Evolutionary conservation across 2,888 invertebrate genomes (phyloP).

Genomic region (Anarsia innoxiella): DNA sequence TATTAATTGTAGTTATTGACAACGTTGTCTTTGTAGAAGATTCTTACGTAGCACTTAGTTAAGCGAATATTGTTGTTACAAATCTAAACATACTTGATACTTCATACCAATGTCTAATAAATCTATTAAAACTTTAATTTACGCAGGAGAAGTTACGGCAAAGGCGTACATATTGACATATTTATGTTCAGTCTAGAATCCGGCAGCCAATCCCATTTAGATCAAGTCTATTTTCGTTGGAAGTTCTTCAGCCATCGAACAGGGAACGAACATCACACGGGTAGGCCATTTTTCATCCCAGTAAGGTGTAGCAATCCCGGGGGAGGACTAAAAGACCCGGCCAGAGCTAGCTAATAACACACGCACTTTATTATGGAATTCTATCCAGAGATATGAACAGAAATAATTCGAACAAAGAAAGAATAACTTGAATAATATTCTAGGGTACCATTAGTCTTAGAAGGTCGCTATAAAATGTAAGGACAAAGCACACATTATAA

Average conservation of each 20-base stretch:
- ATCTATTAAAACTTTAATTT: no score
- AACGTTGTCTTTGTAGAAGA: no score
- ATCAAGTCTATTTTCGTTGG: not conserved
- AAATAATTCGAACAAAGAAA: constrained; percentile 5
- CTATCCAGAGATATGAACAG: constrained; percentile 2
- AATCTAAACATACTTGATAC: no score
- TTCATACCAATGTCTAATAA: no score
- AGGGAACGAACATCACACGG: constrained; percentile 3
- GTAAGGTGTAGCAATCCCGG: constrained; percentile 8
- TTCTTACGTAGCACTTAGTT: no score
- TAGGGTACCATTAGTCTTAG: no score
- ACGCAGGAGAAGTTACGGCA: no score
- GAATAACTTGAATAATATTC: no score
- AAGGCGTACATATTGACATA: not conserved
- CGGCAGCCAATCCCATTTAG: not conserved
- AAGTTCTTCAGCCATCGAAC: not conserved
- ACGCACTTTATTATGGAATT: constrained; percentile 11
- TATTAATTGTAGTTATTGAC: no score
- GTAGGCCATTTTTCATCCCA: constrained; percentile 11
- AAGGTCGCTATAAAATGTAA: no score
- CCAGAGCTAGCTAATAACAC: constrained; percentile 11
- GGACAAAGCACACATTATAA: no score
- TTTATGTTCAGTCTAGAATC: not conserved
- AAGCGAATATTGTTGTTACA: no score
- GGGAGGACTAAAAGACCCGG: constrained; percentile 10